Base-by-base conservation (phyloP, 2,797 vertebrate species). In the Emys orbicularis region DNA sequence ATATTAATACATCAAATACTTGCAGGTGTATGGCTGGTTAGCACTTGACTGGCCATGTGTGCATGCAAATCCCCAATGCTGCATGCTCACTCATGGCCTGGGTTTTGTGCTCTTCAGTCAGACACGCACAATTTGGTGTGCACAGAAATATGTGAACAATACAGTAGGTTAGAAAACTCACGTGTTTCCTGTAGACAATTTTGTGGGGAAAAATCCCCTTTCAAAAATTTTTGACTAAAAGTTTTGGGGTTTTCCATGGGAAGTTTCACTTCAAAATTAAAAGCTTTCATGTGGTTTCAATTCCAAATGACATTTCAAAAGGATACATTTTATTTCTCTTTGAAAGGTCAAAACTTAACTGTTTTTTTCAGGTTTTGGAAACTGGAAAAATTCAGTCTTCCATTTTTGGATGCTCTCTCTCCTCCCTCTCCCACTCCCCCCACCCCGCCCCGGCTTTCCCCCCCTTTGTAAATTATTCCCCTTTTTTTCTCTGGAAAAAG, bases 361-460 rank as follows among this genome's bases (percentile, higher is more conserved):
- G 21, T 37, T 52, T n/a, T 21, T 68, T 65, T 83, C 6, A 49
- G 19, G 37, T 68, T 65, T 29, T 61, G 61, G 49, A 49, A 19
- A 34, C 27, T 49, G 44, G 16, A 61, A 44, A 47, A 83, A 44
- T 11, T 44, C 81, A 31, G 37, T 21, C n/a, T 65, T 65, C 61
- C 34, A 65, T n/a, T 65, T 18, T 65, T 65, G 16, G 61, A 37
- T 72, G 19, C 31, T 34, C 11, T 29, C 6, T 29, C 27, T 12
- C 27, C 11, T 13, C 50, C 41, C 52, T 53, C 19, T 13, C 50
- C 41, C 52, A 7, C 8, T 53, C 52, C 52, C 21, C 9, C 9
- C 53, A 8, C 16, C 5, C 9, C 5, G 5, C 19, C 19, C 5
- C 3, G 0, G n/a, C 18, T 72, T 72, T 41, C 19, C 41, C 19